Evolutionary conservation across 37 sponge, comb jelly and placozoan genomes (phyloP), one percentile per base, ranked within the genome.

Genomic region (Aplysina aerophoba): DNA sequence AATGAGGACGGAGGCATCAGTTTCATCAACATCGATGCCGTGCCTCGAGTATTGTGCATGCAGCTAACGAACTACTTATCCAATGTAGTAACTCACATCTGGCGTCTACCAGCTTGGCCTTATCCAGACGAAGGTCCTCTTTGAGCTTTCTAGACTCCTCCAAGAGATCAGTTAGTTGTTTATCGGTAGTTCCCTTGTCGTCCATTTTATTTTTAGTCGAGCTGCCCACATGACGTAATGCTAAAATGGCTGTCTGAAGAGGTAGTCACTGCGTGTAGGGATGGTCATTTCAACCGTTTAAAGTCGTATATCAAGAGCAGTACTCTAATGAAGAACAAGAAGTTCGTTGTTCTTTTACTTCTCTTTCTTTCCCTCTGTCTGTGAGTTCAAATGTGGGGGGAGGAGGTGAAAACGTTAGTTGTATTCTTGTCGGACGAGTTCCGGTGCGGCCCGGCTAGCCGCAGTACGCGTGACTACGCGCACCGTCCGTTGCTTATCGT

Each of bases 71-170:
- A n/a, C n/a, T n/a, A n/a, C n/a, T n/a, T n/a, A n/a, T n/a, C n/a
- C n/a, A n/a, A n/a, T n/a, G n/a, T n/a, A n/a, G n/a, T n/a, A 20
- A 73, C 74, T 73, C 19, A 73, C 74, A 37, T 73, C 74, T 33
- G 40, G 74, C 41, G 30, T 73, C 74, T 30, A 37, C 38, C 14
- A 73, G 40, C 37, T 73, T 73, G 8, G 74, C 74, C 74, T 73
- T 73, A 19, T 73, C 74, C 41, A 73, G 74, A 38, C 74, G 33
- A 6, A 73, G 74, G 19, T 33, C 38, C 37, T 73, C 74, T 41
- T 73, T 73, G 21, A 73, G 37, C 39, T 73, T 73, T 31, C 74
- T 33, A 73, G 74, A 37, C 37, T 73, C 74, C 20, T 73, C 74
- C 4, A 73, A 19, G 14, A 73, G 39, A 30, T 38, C 40, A 15